phyloP scores from a whole-genome alignment of 2,888 invertebrate species.

The Cerastoderma edule region DNA sequence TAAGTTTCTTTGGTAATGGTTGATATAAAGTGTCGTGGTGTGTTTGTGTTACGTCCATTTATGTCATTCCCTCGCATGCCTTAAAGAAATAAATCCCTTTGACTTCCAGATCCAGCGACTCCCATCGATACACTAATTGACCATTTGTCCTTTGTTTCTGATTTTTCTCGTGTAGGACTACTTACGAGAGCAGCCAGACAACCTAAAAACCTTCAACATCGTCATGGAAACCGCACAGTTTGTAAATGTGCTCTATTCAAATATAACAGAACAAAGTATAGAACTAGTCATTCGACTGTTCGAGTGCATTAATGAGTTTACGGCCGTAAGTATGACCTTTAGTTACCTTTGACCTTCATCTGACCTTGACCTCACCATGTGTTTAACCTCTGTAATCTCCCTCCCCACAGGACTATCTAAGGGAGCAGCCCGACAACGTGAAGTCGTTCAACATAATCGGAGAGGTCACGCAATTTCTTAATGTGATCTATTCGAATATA shows the following conservation, averaged over 20 bases:
- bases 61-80: too few species aligned
- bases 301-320: constrained; percentile 83
- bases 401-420: constrained; percentile 80
- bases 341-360: background rate
- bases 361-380: too few species aligned
- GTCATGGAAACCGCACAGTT: constrained; percentile 83
- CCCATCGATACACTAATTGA: constrained; percentile 7
- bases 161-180: constrained; percentile 77
- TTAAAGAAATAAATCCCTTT: too few species aligned
- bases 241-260: constrained; percentile 82
- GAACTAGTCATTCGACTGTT: constrained; percentile 83
- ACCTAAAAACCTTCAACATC: constrained; percentile 83
- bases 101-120: background rate
- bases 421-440: constrained; percentile 84
- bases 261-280: constrained; percentile 81
- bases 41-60: too few species aligned
- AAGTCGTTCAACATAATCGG: constrained; percentile 84
- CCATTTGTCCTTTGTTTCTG: constrained; percentile 13
- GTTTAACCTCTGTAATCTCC: constrained; percentile 23
- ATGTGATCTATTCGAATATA: constrained; percentile 83
- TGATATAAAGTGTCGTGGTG: too few species aligned
- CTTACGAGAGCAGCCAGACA: constrained; percentile 83
- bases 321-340: constrained; percentile 77
- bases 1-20: too few species aligned
- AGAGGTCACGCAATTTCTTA: constrained; percentile 82